phyloP scores from a whole-genome alignment of 2,888 invertebrate species.

The Hypena proboscidalis region DNA sequence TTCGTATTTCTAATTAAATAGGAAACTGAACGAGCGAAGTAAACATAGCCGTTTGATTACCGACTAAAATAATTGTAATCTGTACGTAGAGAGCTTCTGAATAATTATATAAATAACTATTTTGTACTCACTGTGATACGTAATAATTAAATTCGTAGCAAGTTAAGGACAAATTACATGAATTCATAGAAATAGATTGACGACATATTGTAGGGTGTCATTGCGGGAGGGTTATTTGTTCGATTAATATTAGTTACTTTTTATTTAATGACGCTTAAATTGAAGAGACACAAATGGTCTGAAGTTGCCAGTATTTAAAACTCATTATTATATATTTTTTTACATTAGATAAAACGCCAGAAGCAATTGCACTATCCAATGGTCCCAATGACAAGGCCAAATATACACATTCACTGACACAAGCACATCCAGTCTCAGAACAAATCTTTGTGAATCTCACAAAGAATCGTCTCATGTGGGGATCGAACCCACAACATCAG shows the following conservation, averaged over 20 bases:
- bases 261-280: too few relatives aligned
- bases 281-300: too few relatives aligned
- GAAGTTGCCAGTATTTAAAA: too few relatives aligned
- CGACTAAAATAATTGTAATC: constrained; percentile 30
- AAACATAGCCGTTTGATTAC: constrained; percentile 23
- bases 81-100: constrained; percentile 24
- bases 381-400: too few relatives aligned
- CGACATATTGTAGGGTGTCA: constrained; percentile 26
- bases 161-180: constrained; percentile 56
- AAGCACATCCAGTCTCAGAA: too few relatives aligned
- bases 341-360: too few relatives aligned
- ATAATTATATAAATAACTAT: constrained; percentile 48
- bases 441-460: too few relatives aligned
- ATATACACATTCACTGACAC: too few relatives aligned
- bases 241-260: background rate
- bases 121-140: constrained; percentile 36
- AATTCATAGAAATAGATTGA: constrained; percentile 50
- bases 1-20: constrained; percentile 11
- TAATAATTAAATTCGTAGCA: constrained; percentile 52
- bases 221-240: background rate
- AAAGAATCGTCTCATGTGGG: too few relatives aligned
- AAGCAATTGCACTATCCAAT: too few relatives aligned
- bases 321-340: too few relatives aligned
- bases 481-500: too few relatives aligned
- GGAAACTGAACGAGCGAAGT: constrained; percentile 5